Evolutionary conservation across 2,113 vertebrate species (phyloP).

Genomic region (Salvelinus alpinus): DNA sequence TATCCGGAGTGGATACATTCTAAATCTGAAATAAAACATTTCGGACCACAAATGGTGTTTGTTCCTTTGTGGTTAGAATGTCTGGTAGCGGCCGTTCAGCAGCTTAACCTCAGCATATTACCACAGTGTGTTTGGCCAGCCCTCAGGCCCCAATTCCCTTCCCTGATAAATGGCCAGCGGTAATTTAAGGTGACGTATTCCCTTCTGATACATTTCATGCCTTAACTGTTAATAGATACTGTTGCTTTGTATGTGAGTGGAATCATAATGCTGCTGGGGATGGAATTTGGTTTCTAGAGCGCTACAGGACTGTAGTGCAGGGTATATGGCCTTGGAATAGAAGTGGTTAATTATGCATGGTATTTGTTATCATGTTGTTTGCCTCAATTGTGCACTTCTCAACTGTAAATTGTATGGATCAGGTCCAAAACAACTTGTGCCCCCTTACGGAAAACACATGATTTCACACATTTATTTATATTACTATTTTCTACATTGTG

Average conservation of each 20-base stretch:
- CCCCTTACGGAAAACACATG: too few relatives aligned
- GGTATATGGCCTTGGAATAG: background rate
- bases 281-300: background rate
- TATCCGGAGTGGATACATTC: conserved; percentile 56
- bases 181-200: background rate
- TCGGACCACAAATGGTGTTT: conserved; percentile 58
- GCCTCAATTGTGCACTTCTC: background rate
- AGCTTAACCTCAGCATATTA: conserved; percentile 33
- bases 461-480: too few relatives aligned
- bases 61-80: conserved; percentile 57
- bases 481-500: too few relatives aligned
- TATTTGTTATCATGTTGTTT: background rate
- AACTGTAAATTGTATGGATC: background rate
- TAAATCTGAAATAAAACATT: conserved; percentile 53
- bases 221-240: conserved; percentile 1
- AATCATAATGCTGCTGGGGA: background rate
- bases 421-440: background rate
- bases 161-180: background rate
- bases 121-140: background rate
- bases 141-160: background rate
- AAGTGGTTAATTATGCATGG: background rate
- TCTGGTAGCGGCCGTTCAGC: conserved; percentile 18
- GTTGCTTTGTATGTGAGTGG: background rate
- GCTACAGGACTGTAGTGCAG: background rate
- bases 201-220: background rate